Evolutionary conservation across 1,140 invertebrate genomes (phyloP).

Genomic region (Ooceraea biroi): DNA sequence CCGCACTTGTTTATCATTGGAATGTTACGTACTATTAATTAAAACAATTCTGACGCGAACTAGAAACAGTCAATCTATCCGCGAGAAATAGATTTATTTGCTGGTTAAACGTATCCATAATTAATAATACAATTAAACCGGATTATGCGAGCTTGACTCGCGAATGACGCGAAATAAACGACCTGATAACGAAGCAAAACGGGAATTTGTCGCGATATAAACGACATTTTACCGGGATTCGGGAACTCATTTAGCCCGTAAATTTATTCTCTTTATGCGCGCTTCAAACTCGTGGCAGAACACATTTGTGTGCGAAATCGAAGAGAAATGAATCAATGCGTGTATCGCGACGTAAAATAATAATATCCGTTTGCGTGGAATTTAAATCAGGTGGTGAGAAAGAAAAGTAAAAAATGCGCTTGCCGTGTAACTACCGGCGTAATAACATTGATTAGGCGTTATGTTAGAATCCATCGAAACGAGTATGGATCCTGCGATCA

Average conservation of each 20-base stretch:
- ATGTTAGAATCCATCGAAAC: not conserved
- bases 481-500: not conserved
- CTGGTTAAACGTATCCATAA: constrained; percentile 34
- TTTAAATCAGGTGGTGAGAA: not conserved
- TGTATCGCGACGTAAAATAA: constrained; percentile 27
- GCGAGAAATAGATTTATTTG: constrained; percentile 48
- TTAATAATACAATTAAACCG: constrained; percentile 35
- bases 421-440: constrained; percentile 13
- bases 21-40: constrained; percentile 3
- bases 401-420: not conserved
- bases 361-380: not conserved
- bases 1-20: not conserved
- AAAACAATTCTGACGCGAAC: constrained; percentile 26
- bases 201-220: constrained; percentile 53
- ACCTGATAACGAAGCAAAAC: constrained; percentile 52
- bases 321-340: not conserved
- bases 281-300: constrained; percentile 24
- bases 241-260: constrained; percentile 50
- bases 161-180: constrained; percentile 46
- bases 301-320: constrained; percentile 25
- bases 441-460: not conserved
- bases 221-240: constrained; percentile 42
- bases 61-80: constrained; percentile 8
- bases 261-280: constrained; percentile 52
- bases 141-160: constrained; percentile 29